Evolutionary conservation across 2,888 invertebrate species (phyloP), one percentile per base, ranked within the genome.

Genomic region (Pardosa pseudoannulata): DNA sequence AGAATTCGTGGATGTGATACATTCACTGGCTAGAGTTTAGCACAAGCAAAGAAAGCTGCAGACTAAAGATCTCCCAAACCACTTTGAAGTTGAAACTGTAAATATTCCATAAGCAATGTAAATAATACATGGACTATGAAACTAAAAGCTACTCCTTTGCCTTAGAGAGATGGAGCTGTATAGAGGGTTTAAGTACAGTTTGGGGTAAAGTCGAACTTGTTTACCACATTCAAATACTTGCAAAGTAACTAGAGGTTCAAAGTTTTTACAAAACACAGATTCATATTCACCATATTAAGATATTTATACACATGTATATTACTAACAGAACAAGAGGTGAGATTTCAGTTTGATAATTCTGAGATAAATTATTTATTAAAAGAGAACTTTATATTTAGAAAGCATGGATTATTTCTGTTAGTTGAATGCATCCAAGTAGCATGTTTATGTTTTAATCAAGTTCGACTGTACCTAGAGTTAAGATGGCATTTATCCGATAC

Each of bases 121-220:
- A 28, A 78, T 68, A 81, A 65, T 62, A 65, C 56, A 56, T 56
- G 23, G 11, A 56, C 56, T 16, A 56, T 56, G 23, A 23, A 56
- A 56, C 56, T 23, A 56, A 56, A 50, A 28, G 67, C 28, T 68
- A 73, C 31, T 85, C 68, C 82, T 76, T 85, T 85, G 85, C 85
- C 85, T 85, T 85, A 85, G 46, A 71, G 50, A 50, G 79, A 85
- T 67, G 39, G 76, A 72, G 85, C 78, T 79, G 68, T 67, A 56
- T 23, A 39, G 79, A 3, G 83, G 73, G 27, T 1, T 62, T 67
- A 71, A 46, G 72, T 72, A 36, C 65, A 64, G 50, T 56, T 56
- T 6, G 3, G 9, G 16, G 56, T 56, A 23, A 19, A 56, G 56
- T 56, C 56, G 11, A 56, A 56, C 5, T 56, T 23, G 56, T 2